These are phyloP conservation scores for Hirudinaria manillensis DNA, from an alignment of 2,888 invertebrate genomes.

Conservation along the genomic window DNA sequence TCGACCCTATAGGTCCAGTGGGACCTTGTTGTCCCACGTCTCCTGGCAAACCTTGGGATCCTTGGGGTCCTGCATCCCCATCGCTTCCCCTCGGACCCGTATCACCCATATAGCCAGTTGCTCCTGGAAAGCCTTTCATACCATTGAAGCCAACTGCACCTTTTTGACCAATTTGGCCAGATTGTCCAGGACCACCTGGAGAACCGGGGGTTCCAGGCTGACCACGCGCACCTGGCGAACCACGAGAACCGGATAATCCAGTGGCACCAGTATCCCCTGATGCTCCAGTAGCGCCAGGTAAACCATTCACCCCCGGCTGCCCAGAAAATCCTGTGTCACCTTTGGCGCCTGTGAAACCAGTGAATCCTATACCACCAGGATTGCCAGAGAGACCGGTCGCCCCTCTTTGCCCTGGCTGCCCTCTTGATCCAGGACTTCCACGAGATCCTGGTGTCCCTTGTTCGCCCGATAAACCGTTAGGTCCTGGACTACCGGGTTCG, in stretches of 20 bases:
- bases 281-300: constrained; percentile 44
- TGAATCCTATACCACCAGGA: constrained; percentile 36
- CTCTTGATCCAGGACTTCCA: constrained; percentile 42
- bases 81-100: constrained; percentile 33
- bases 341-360: constrained; percentile 25
- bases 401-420: constrained; percentile 32
- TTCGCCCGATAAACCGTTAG: constrained; percentile 39
- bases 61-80: constrained; percentile 35
- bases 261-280: constrained; percentile 41
- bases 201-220: constrained; percentile 23
- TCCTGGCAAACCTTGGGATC: constrained; percentile 33
- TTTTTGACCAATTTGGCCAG: constrained; percentile 21
- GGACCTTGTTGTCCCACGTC: constrained; percentile 30
- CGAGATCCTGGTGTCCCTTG: constrained; percentile 44
- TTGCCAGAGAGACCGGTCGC: constrained; percentile 39
- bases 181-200: constrained; percentile 19
- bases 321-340: constrained; percentile 34
- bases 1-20: constrained; percentile 33
- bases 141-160: constrained; percentile 34
- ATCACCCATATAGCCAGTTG: constrained; percentile 33
- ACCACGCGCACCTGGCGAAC: constrained; percentile 41
- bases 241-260: constrained; percentile 39
- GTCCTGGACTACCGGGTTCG: constrained; percentile 34
- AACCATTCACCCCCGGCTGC: constrained; percentile 39
- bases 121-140: constrained; percentile 19